phyloP scores from a whole-genome alignment of 1,140 invertebrate genomes.

The Carposina sasakii region DNA sequence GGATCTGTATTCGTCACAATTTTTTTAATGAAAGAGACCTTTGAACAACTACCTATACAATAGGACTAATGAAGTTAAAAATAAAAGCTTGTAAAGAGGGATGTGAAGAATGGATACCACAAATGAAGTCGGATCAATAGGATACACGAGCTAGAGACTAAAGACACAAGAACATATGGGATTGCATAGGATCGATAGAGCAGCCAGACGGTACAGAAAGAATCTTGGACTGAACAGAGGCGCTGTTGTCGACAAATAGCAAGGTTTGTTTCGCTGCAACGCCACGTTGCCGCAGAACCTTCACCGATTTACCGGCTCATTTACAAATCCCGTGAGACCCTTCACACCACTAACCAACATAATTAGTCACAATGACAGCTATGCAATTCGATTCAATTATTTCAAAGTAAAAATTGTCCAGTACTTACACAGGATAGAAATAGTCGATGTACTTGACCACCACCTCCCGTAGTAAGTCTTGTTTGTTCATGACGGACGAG shows the following conservation, averaged over 20 bases:
- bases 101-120: no score
- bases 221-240: constrained; percentile 55
- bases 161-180: no score
- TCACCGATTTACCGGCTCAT: constrained; percentile 65
- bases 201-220: constrained; percentile 46
- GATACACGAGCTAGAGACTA: no score
- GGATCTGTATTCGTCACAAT: no score
- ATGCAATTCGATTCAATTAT: constrained; percentile 32
- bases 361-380: constrained; percentile 20
- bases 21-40: no score
- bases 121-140: no score
- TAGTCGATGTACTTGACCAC: constrained; percentile 79
- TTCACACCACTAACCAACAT: constrained; percentile 19
- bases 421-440: constrained; percentile 77
- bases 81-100: no score
- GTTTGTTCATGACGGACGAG: constrained; percentile 76
- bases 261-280: constrained; percentile 47
- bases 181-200: constrained; percentile 65
- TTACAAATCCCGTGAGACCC: constrained; percentile 39
- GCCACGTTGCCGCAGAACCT: constrained; percentile 55
- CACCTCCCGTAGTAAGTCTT: constrained; percentile 76
- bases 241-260: constrained; percentile 59
- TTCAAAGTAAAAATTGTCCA: constrained; percentile 28
- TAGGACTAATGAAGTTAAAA: no score
- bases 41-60: no score